Percentiles rank a stretch among this genome's conserved stretches.
Conservation (phyloP, 2,797 vertebrate genomes). For the Lacerta viridis region DNA sequence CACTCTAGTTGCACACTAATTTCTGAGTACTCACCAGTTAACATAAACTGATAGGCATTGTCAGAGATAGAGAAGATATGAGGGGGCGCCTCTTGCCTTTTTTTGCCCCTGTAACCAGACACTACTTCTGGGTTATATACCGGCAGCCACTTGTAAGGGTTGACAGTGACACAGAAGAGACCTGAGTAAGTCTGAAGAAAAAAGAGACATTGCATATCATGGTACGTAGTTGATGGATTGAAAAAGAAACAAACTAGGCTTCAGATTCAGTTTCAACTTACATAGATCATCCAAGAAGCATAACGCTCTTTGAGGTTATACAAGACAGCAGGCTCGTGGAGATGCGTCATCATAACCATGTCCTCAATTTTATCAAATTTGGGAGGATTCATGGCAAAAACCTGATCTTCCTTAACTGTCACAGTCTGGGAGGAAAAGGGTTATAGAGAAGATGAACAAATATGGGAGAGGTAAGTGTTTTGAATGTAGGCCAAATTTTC, state of each 20-base stretch:
- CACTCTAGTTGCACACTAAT: neutral
- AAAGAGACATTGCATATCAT: neutral
- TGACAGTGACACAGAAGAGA: slow-evolving; percentile 78
- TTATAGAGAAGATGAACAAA: neutral
- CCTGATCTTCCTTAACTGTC: slow-evolving; percentile 76
- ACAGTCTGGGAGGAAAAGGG: slow-evolving; percentile 65
- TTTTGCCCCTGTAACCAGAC: slow-evolving; percentile 77
- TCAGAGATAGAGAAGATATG: slow-evolving; percentile 84
- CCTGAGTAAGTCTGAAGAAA: slow-evolving; percentile 76
- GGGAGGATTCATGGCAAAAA: slow-evolving; percentile 86
- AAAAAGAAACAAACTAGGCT: neutral
- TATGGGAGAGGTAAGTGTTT: neutral
- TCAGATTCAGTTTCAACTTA: slow-evolving; percentile 61
- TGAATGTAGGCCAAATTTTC: neutral
- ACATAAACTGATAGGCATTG: slow-evolving; percentile 80
- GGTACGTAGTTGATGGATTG: neutral
- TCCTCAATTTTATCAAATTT: slow-evolving; percentile 90
- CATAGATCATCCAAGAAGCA: slow-evolving; percentile 91
- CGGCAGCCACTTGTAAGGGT: slow-evolving; percentile 80
- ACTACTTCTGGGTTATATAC: slow-evolving; percentile 80
- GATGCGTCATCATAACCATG: slow-evolving; percentile 92
- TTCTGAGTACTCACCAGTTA: slow-evolving; percentile 72
- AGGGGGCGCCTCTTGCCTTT: slow-evolving; percentile 79
- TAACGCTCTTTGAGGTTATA: slow-evolving; percentile 91
- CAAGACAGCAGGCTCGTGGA: slow-evolving; percentile 85